Conservation (phyloP, 2,888 invertebrate genomes). For the Cynaeus angustus region DNA sequence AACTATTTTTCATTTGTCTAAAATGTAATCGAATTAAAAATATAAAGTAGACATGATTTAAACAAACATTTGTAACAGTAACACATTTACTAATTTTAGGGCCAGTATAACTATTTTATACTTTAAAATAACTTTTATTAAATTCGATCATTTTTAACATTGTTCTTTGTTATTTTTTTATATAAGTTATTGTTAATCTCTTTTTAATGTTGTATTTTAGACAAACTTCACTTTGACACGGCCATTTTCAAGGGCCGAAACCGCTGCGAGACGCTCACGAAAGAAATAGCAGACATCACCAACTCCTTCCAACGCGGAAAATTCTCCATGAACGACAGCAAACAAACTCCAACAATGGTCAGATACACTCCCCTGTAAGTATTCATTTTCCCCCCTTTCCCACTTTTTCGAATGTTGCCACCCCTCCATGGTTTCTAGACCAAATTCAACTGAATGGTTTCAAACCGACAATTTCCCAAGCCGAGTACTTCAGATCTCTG, state of each 20-base stretch:
- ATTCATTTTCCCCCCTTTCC: background rate
- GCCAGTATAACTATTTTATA: too few relatives aligned
- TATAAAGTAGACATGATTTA: too few relatives aligned
- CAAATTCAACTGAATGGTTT: constrained; percentile 67
- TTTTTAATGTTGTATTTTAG: constrained; percentile 68
- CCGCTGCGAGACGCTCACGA: constrained; percentile 50
- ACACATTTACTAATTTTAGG: too few relatives aligned
- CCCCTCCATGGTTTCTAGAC: constrained; percentile 59
- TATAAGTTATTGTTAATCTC: too few relatives aligned
- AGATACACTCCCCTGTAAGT: constrained; percentile 68
- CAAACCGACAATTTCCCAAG: constrained; percentile 61
- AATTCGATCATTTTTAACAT: too few relatives aligned
- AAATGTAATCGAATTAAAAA: too few relatives aligned
- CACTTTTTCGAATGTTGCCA: background rate
- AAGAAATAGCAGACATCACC: constrained; percentile 48
- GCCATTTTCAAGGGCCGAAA: constrained; percentile 59
- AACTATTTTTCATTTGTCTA: too few relatives aligned
- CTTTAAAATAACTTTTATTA: too few relatives aligned
- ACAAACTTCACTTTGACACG: constrained; percentile 72
- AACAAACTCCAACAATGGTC: constrained; percentile 63
- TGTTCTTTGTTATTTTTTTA: too few relatives aligned
- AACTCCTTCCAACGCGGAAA: constrained; percentile 53
- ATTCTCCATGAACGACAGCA: constrained; percentile 59
- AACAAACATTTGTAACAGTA: too few relatives aligned
- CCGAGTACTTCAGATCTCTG: constrained; percentile 59